A percentile compares a stretch with the other conserved stretches of the same genome.
phyloP scores from a whole-genome alignment of 2,888 invertebrate species.

The Tribolium freemani region DNA sequence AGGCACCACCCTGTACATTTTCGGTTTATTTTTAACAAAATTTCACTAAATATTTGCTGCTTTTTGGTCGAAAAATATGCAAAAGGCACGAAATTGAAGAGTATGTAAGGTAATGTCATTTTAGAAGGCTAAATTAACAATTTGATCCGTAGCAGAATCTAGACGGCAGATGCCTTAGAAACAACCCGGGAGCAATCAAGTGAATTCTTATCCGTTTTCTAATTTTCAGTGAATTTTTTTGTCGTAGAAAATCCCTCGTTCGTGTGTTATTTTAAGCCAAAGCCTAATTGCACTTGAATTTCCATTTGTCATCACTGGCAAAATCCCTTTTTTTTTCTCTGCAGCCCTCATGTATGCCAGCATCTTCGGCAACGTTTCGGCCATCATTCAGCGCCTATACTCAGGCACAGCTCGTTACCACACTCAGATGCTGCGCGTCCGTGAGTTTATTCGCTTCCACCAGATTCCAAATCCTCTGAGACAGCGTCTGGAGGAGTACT shows the following conservation, averaged over 20 bases:
- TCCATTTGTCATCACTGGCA: not conserved
- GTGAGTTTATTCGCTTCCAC: constrained; percentile 98
- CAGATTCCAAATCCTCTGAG: constrained; percentile 98
- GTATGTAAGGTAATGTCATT: too few species aligned
- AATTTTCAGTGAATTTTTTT: too few species aligned
- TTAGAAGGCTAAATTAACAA: too few species aligned
- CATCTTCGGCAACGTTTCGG: constrained; percentile 99
- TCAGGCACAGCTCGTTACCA: constrained; percentile 98
- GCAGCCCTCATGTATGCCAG: constrained; percentile 99
- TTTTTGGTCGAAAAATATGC: too few species aligned
- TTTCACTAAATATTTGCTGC: too few species aligned
- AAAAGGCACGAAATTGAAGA: too few species aligned
- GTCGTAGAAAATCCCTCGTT: not conserved
- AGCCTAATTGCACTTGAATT: not conserved
- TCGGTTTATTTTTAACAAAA: too few species aligned
- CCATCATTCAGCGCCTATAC: constrained; percentile 97
- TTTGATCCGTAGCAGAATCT: too few species aligned
- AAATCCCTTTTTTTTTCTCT: not conserved
- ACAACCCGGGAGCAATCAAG: not conserved
- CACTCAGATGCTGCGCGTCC: constrained; percentile 96
- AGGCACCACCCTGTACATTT: too few species aligned
- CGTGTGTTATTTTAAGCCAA: not conserved
- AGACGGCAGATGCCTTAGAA: not conserved
- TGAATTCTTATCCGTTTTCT: too few species aligned
- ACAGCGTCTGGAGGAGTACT: constrained; percentile 97